phyloP scores from a whole-genome alignment of 2,888 invertebrate genomes.

The Eremobia ochroleuca region DNA sequence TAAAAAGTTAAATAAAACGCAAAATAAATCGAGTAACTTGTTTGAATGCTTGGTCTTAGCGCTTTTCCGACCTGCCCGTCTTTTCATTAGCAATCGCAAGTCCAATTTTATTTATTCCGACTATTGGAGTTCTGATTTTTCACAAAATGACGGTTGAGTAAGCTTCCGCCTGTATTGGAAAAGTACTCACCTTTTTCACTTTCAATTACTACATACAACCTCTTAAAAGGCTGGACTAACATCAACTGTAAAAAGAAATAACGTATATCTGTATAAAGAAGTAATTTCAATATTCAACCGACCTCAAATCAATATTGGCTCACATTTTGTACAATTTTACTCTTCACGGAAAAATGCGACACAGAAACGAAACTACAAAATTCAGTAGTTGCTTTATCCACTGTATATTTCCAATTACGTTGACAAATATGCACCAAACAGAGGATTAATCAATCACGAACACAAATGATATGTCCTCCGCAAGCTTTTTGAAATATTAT shows the following conservation, averaged over 20 bases:
- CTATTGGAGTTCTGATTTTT: background rate
- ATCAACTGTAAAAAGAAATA: background rate
- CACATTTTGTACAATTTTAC: background rate
- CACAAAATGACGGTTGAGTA: background rate
- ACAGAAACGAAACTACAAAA: constrained; percentile 10
- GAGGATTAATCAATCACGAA: constrained; percentile 66
- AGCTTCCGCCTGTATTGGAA: background rate
- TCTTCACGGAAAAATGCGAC: background rate
- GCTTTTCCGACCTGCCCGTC: background rate
- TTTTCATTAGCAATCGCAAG: constrained; percentile 32
- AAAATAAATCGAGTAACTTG: constrained; percentile 37
- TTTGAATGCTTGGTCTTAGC: constrained; percentile 23
- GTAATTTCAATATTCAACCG: background rate
- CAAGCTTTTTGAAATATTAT: constrained; percentile 61
- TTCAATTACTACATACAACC: background rate
- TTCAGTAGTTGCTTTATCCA: constrained; percentile 21
- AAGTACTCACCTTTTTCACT: background rate
- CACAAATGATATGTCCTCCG: constrained; percentile 56
- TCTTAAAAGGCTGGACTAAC: background rate
- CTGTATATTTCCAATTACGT: constrained; percentile 51
- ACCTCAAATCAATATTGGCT: background rate
- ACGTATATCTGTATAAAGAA: background rate
- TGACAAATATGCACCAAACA: constrained; percentile 58
- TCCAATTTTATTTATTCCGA: background rate
- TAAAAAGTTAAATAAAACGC: constrained; percentile 45